Evolutionary conservation across 2,113 vertebrate genomes (phyloP), one percentile per base, ranked within the genome.

Genomic region (Coturnix japonica): DNA sequence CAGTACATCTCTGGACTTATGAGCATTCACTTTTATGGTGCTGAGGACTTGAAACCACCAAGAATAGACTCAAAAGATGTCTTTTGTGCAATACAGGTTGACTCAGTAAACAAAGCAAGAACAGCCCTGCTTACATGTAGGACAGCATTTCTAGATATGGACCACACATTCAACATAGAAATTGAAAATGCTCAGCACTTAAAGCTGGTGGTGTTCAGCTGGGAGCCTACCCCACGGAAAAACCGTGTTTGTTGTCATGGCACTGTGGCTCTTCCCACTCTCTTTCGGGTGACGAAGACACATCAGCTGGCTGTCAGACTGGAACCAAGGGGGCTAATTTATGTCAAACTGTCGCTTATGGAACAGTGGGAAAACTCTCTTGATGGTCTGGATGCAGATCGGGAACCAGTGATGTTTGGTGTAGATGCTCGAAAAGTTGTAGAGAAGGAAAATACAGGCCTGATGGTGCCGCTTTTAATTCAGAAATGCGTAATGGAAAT

Each of bases 141-240:
- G 87, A 99, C 99, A 1, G 91, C 98, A 2, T 99, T 99, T 96
- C 96, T 99, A 54, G 99, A 99, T 87, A 99, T 99, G 99, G 99
- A 99, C 96, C 99, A 99, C 96, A 99, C 99, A 2, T 99, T 99
- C 95, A 99, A 99, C 96, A 99, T 99, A 74, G 99, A 99, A 92
- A 98, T 99, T 37, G 99, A 99, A 97, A 99, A 99, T 0, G 99
- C 99, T 7, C 99, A 99, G 97, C 99, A 99, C 94, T 97, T 99
- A 94, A 99, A 99, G 95, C 96, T 99, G 60, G 98, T 99, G 49
- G 99, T 99, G 69, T 99, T 99, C 96, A 99, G 99, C 85, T 99
- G 99, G 98, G 99, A 99, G 59, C 98, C 99, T n/a, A 98, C 98
- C 21, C 98, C 99, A 0, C 97, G 97, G 54, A 98, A 97, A 91